These are phyloP conservation scores for Erinaceus europaeus DNA, from an alignment of 2,113 vertebrate genomes.

Conservation along the genomic window DNA sequence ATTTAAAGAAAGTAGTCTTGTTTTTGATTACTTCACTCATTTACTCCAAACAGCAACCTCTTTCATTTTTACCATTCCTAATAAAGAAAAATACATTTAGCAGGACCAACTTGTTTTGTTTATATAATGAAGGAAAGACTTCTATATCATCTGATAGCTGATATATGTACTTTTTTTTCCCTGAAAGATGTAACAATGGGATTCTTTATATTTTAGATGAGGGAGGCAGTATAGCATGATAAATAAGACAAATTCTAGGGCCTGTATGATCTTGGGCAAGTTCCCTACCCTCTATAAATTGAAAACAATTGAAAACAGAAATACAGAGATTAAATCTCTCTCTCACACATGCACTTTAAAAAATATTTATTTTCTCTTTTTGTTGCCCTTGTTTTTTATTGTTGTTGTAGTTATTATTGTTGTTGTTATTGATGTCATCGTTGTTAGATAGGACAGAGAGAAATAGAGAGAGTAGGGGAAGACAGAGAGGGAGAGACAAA, in stretches of 20 bases:
- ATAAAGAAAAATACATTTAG: slow-evolving; percentile 17
- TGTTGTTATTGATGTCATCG: too few species aligned
- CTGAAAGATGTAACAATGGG: neutral
- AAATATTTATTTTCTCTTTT: neutral
- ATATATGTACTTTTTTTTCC: neutral
- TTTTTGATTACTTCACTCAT: neutral
- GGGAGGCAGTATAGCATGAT: neutral
- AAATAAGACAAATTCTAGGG: neutral
- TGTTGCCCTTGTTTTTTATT: too few species aligned
- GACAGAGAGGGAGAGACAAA: too few species aligned
- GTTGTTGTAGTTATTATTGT: too few species aligned
- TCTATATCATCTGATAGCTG: neutral
- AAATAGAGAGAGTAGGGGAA: too few species aligned
- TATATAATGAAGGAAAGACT: neutral
- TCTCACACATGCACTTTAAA: too few species aligned
- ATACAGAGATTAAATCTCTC: neutral
- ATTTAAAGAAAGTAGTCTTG: slow-evolving; percentile 22
- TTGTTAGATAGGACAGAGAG: too few species aligned
- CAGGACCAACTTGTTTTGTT: neutral
- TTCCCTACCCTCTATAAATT: neutral
- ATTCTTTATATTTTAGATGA: neutral
- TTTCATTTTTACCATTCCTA: neutral
- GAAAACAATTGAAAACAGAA: slow-evolving; percentile 6
- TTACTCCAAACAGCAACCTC: neutral
- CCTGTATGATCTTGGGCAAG: neutral